phyloP scores from a whole-genome alignment of 2,113 vertebrate species.

The Passer domesticus region DNA sequence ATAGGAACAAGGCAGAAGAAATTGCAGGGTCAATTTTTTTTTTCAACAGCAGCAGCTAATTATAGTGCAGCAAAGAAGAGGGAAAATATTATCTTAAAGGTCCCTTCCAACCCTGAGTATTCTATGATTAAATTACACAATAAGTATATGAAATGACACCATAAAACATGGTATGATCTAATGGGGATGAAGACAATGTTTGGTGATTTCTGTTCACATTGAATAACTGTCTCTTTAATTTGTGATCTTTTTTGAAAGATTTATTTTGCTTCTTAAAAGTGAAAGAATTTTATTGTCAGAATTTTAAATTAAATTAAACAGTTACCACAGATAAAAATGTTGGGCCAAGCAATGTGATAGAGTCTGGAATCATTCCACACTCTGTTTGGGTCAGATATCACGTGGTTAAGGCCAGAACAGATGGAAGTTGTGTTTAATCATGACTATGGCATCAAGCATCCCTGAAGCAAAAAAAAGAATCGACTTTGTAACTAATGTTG shows the following conservation, averaged over 20 bases:
- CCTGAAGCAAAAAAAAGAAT: not conserved
- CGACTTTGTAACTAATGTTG: not conserved
- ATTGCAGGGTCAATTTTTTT: not conserved
- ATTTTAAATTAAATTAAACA: not conserved
- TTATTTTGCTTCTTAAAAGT: not conserved
- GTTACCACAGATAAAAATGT: not conserved
- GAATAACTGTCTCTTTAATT: not conserved
- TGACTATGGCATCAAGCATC: not conserved
- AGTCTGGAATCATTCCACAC: not conserved
- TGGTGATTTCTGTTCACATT: not conserved
- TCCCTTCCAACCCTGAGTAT: not conserved
- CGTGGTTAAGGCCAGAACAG: not conserved
- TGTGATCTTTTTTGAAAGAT: not conserved
- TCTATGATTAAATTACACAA: not conserved
- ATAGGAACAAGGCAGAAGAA: not conserved
- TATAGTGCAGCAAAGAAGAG: not conserved
- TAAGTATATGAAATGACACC: not conserved
- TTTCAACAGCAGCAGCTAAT: not conserved
- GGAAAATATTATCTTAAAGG: not conserved
- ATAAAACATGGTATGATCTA: not conserved
- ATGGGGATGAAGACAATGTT: not conserved
- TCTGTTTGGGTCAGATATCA: not conserved
- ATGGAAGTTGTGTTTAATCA: not conserved
- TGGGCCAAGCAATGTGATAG: not conserved
- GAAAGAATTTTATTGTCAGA: not conserved